Percentiles rank a stretch among this genome's conserved stretches.
Conservation (phyloP, 2,888 invertebrate species). For the Timema podura region DNA sequence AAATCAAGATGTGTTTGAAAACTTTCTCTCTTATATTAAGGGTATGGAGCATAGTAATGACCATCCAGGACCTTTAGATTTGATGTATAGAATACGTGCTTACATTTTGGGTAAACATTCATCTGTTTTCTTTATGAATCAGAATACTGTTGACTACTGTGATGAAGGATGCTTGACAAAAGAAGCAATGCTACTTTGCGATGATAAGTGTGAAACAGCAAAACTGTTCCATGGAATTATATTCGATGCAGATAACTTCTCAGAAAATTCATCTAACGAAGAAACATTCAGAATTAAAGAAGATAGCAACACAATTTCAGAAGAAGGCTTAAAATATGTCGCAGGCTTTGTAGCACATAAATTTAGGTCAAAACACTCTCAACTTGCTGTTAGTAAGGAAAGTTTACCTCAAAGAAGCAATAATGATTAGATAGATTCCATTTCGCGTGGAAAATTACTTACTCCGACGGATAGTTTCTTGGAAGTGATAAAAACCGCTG, state of each 20-base stretch:
- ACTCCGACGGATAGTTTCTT: not conserved
- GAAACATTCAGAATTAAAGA: not conserved
- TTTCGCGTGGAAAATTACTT: not conserved
- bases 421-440: not conserved
- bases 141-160: not conserved
- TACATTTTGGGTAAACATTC: not conserved
- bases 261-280: not conserved
- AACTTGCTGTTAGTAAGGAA: not conserved
- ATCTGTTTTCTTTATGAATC: not conserved
- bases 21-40: not conserved
- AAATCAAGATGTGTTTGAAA: slow-evolving; percentile 1
- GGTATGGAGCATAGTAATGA: not conserved
- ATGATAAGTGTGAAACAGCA: not conserved
- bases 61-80: not conserved
- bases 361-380: not conserved
- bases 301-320: not conserved
- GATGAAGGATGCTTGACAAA: slow-evolving; percentile 1
- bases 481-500: not conserved
- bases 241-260: not conserved
- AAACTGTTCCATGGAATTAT: not conserved
- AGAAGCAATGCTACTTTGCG: not conserved
- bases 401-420: not conserved
- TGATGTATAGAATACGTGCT: not conserved
- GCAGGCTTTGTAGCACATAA: not conserved
- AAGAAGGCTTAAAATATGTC: not conserved